Conservation (phyloP, 2,797 vertebrate species). For the Aldrovandia affinis region DNA sequence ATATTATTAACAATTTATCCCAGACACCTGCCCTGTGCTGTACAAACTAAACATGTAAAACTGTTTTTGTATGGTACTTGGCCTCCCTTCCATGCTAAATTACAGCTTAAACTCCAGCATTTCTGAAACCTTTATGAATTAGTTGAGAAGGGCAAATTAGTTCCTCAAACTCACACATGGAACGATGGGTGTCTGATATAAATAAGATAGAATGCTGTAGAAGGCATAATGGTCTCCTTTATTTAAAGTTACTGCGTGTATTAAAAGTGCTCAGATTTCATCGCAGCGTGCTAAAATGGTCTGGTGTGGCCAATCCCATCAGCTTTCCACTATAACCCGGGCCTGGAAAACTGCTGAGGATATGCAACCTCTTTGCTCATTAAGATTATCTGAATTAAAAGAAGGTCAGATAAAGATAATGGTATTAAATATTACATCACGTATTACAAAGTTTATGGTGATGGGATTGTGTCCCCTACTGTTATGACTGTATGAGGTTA, state of each 20-base stretch:
- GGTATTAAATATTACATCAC: no score
- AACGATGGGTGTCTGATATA: not conserved
- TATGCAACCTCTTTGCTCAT: not conserved
- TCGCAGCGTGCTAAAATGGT: not conserved
- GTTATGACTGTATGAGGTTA: not conserved
- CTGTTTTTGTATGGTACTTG: not conserved
- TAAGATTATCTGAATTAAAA: not conserved
- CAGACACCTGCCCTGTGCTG: not conserved
- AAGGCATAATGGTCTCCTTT: not conserved
- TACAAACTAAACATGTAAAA: not conserved
- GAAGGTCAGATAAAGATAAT: not conserved
- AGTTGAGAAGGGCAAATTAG: not conserved
- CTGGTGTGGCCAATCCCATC: not conserved
- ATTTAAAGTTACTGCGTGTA: not conserved
- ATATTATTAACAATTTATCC: no score
- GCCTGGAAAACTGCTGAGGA: not conserved
- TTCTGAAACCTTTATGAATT: not conserved
- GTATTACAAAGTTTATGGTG: not conserved
- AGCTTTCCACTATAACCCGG: not conserved
- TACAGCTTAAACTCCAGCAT: not conserved
- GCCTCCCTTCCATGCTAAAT: not conserved
- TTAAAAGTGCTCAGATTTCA: not conserved
- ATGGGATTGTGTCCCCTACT: not conserved
- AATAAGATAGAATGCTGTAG: conserved; percentile 8
- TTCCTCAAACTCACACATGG: no score